Conservation (phyloP, 2,797 vertebrate genomes). For the Spatula clypeata region DNA sequence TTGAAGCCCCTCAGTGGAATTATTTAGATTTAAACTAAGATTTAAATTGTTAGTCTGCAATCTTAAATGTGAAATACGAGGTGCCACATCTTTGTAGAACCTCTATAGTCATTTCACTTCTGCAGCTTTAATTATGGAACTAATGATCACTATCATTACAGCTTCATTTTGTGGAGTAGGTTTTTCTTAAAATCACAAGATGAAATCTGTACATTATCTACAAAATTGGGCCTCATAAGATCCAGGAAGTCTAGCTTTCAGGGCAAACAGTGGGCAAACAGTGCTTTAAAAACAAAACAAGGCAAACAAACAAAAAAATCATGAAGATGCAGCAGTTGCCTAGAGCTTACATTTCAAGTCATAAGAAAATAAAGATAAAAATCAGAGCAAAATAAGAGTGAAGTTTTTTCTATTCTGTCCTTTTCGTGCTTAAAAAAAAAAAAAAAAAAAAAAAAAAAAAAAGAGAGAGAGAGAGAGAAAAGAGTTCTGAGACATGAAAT, state of each 20-base stretch:
- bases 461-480: accelerated
- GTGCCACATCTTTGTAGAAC: background rate
- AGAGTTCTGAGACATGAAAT: background rate
- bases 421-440: background rate
- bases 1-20: background rate
- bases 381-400: background rate
- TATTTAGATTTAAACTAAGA: background rate
- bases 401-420: background rate
- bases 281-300: background rate
- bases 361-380: background rate
- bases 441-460: no score
- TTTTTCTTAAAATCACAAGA: conserved; percentile 11
- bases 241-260: background rate
- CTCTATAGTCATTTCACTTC: background rate
- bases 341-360: background rate
- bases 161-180: background rate
- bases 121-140: background rate
- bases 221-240: background rate
- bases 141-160: background rate
- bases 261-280: background rate
- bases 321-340: background rate
- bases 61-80: background rate
- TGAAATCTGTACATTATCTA: background rate
- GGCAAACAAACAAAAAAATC: background rate
- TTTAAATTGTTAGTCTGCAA: background rate